phyloP scores from a whole-genome alignment of 1,140 invertebrate genomes.

The Zaprionus africanus region DNA sequence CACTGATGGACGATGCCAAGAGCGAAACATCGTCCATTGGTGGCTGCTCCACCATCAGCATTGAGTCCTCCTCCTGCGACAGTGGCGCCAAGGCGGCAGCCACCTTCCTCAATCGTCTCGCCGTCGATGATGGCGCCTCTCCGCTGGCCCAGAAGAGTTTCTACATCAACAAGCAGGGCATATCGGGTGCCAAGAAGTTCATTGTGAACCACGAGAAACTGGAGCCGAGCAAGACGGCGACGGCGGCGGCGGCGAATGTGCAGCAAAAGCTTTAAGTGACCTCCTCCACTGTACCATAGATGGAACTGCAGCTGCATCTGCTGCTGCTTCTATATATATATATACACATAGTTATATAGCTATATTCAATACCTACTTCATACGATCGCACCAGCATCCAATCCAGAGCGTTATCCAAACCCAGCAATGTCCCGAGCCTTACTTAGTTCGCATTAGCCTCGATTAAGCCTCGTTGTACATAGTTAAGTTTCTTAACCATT shows the following conservation, averaged over 20 bases:
- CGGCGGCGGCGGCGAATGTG: slow-evolving; percentile 46
- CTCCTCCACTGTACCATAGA: slow-evolving; percentile 27
- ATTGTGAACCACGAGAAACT: slow-evolving; percentile 70
- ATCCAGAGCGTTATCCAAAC: slow-evolving; percentile 20
- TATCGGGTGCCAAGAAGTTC: slow-evolving; percentile 71
- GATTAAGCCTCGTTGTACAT: slow-evolving; percentile 64
- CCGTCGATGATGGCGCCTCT: slow-evolving; percentile 63
- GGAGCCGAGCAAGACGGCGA: slow-evolving; percentile 25
- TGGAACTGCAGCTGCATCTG: slow-evolving; percentile 5
- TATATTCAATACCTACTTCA: slow-evolving; percentile 27
- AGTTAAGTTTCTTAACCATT: slow-evolving; percentile 54
- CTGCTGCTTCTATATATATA: neutral
- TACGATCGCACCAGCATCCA: slow-evolving; percentile 19
- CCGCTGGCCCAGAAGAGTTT: slow-evolving; percentile 67
- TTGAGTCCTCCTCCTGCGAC: slow-evolving; percentile 75
- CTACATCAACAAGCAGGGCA: slow-evolving; percentile 73
- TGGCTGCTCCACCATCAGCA: slow-evolving; percentile 74
- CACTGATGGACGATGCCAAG: slow-evolving; percentile 80
- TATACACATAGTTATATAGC: neutral
- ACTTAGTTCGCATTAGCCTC: slow-evolving; percentile 41
- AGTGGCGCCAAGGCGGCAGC: slow-evolving; percentile 68
- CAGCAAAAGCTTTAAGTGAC: slow-evolving; percentile 76
- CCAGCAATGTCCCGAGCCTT: slow-evolving; percentile 43
- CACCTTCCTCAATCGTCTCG: slow-evolving; percentile 67
- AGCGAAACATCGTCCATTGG: slow-evolving; percentile 77